Evolutionary conservation across 1,140 invertebrate genomes (phyloP), one percentile per base, ranked within the genome.

Genomic region (Drosophila malerkotliana): DNA sequence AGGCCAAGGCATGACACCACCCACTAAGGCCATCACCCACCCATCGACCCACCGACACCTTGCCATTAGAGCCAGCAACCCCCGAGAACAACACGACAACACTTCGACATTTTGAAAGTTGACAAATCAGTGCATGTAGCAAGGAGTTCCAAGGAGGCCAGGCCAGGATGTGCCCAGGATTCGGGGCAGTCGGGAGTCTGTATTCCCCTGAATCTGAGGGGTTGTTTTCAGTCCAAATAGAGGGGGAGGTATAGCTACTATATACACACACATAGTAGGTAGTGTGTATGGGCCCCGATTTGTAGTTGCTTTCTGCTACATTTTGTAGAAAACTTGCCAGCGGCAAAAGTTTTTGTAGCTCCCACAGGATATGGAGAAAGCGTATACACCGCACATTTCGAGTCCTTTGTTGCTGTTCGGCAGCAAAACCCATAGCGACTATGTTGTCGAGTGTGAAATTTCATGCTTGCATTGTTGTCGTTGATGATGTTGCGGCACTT

Each of bases 31-130:
- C 1, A 5, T 4, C 9, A 9, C 8, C 44, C 8, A 28, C 30
- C 30, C 9, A 21, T 14, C 14, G 7, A 37, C 30, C 60, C 18
- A 39, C 34, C 73, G 77, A 75, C 83, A 79, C 74, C 78, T 88
- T 82, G 59, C 82, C 75, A 79, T 88, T 87, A 87, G 75, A 53
- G 30, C 45, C 45, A 80, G 61, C 75, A 62, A 78, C 71, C 79
- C 71, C 73, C 68, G 41, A 62, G 71, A 64, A 62, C 57, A 79
- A 60, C 60, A 82, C 75, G 58, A 62, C 82, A 69, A 87, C 83
- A 87, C 83, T 87, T 87, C 83, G 82, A 87, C 82, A 87, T 87
- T 87, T 87, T 88, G 66, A 88, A 88, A 87, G 83, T 87, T 87
- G 83, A 87, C 83, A 87, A 87, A 87, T 87, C 83, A 87, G 83